These are phyloP conservation scores for Arvicanthis niloticus DNA, from an alignment of 2,113 vertebrate species.

Conservation along the genomic window DNA sequence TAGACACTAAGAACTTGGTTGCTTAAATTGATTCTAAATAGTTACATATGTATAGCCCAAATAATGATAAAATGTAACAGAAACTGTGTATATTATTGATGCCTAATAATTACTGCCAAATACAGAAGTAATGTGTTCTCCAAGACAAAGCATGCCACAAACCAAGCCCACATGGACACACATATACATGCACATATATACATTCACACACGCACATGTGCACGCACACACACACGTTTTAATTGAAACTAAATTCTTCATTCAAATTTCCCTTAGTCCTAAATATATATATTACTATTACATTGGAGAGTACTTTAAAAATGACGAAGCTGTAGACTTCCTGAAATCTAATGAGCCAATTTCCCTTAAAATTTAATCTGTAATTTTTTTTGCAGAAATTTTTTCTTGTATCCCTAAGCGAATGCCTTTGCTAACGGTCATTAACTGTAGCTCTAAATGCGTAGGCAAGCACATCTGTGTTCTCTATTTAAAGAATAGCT, in stretches of 20 bases:
- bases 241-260: neutral
- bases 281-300: neutral
- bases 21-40: neutral
- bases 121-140: neutral
- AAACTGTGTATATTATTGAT: neutral
- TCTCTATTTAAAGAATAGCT: conserved; percentile 43
- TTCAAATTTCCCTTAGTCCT: neutral
- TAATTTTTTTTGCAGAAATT: neutral
- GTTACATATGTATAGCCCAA: neutral
- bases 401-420: neutral
- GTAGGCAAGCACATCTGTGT: neutral
- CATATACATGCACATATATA: neutral
- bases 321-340: conserved; percentile 5
- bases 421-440: neutral
- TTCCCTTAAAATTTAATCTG: conserved; percentile 53
- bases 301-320: neutral
- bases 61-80: neutral
- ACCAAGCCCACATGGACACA: neutral
- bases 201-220: no score
- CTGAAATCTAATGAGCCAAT: conserved; percentile 22
- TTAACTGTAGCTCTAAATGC: neutral
- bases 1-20: neutral
- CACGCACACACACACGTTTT: neutral
- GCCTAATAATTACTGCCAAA: neutral
- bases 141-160: neutral